A percentile compares a stretch with the other conserved stretches of the same genome.
Conservation (phyloP, 2,113 vertebrate species). For the Gadus macrocephalus region DNA sequence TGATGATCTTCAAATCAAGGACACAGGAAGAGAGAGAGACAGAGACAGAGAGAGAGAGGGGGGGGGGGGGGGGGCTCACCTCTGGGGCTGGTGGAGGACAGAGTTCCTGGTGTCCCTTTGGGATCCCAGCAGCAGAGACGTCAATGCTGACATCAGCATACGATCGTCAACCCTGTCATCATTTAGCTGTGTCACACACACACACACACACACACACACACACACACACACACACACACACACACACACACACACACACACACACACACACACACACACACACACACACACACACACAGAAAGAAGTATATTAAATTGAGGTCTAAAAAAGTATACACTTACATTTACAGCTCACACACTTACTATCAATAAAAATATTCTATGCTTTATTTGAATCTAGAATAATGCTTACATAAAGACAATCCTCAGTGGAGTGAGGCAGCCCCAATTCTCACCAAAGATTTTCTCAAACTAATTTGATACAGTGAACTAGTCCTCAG, state of each 20-base stretch:
- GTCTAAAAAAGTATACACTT: too few species aligned
- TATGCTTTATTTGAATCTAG: too few species aligned
- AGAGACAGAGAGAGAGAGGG: not conserved
- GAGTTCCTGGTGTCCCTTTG: conserved; percentile 69
- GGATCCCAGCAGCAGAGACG: conserved; percentile 60
- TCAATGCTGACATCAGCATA: conserved; percentile 55
- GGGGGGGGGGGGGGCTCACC: conserved; percentile 57
- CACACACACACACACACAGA: not conserved
- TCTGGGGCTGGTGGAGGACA: conserved; percentile 82
- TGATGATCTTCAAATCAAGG: too few species aligned
- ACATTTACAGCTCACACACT: too few species aligned
- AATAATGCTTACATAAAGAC: too few species aligned
- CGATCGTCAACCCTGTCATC: conserved; percentile 57
- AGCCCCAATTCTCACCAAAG: too few species aligned
- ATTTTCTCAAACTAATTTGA: too few species aligned
- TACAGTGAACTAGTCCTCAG: too few species aligned
- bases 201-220: conserved; percentile 18
- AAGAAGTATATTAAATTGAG: too few species aligned
- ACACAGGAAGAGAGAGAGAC: too few species aligned
- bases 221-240: not conserved
- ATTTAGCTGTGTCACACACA: conserved; percentile 51
- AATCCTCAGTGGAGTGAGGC: too few species aligned
- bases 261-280: not conserved
- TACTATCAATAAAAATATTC: too few species aligned
- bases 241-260: not conserved